These are phyloP conservation scores for Aegypius monachus DNA, from an alignment of 2,113 vertebrate genomes.

Conservation along the genomic window DNA sequence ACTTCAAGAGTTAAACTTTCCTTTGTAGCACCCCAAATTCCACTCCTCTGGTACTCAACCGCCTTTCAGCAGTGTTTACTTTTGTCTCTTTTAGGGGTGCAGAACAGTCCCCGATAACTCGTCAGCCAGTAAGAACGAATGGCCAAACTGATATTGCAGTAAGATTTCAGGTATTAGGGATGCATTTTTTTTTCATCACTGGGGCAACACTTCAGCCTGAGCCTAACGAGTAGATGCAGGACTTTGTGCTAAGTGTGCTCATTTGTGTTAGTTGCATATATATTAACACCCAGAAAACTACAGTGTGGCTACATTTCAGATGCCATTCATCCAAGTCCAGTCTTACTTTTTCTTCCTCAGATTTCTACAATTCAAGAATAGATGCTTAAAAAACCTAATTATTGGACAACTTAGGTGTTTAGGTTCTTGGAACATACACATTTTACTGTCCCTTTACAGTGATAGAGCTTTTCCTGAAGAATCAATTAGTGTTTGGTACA, in stretches of 20 bases:
- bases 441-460: background rate
- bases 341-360: background rate
- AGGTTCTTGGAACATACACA: background rate
- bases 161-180: background rate
- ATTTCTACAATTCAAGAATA: background rate
- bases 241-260: background rate
- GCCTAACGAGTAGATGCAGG: background rate
- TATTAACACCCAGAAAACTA: background rate
- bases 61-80: background rate
- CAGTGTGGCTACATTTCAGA: background rate
- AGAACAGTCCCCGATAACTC: background rate
- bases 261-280: background rate
- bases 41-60: background rate
- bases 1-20: background rate
- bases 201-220: background rate
- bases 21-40: background rate
- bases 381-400: background rate
- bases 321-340: background rate
- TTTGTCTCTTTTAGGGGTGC: background rate
- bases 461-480: background rate
- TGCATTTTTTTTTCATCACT: background rate
- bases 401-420: background rate
- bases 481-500: background rate
- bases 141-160: too few species aligned
- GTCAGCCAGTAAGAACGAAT: background rate